phyloP scores from a whole-genome alignment of 2,113 vertebrate genomes.

The Gavialis gangeticus region DNA sequence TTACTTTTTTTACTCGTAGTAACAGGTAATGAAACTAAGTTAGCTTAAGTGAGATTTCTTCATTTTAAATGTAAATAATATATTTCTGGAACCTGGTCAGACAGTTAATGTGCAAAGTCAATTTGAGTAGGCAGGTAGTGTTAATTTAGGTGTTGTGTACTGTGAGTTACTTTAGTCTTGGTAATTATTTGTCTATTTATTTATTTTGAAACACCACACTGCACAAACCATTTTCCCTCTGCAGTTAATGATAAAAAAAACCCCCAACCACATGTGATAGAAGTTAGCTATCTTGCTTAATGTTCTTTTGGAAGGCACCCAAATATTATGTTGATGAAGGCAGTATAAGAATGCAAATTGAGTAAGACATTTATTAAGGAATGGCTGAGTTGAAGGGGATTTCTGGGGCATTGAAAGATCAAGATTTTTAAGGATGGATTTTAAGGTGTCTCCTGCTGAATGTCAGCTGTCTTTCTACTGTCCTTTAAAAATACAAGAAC shows the following conservation, averaged over 20 bases:
- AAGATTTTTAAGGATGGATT: not conserved
- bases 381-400: not conserved
- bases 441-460: not conserved
- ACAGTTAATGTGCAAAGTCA: not conserved
- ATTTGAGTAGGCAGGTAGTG: not conserved
- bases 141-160: not conserved
- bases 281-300: not conserved
- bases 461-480: not conserved
- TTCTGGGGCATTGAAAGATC: not conserved
- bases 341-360: not conserved
- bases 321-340: not conserved
- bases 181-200: no score
- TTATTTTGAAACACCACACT: not conserved
- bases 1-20: not conserved
- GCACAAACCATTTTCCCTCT: not conserved
- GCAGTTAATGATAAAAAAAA: not conserved
- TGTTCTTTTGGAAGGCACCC: not conserved
- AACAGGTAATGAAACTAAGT: not conserved
- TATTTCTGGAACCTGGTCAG: not conserved
- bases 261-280: rapidly evolving
- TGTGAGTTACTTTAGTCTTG: not conserved
- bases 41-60: not conserved
- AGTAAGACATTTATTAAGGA: not conserved
- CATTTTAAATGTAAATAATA: not conserved
- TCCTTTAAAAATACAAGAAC: not conserved